phyloP scores from a whole-genome alignment of 30 jellyfish, hydroid and myxozoan genomes.

The Turritopsis rubra region DNA sequence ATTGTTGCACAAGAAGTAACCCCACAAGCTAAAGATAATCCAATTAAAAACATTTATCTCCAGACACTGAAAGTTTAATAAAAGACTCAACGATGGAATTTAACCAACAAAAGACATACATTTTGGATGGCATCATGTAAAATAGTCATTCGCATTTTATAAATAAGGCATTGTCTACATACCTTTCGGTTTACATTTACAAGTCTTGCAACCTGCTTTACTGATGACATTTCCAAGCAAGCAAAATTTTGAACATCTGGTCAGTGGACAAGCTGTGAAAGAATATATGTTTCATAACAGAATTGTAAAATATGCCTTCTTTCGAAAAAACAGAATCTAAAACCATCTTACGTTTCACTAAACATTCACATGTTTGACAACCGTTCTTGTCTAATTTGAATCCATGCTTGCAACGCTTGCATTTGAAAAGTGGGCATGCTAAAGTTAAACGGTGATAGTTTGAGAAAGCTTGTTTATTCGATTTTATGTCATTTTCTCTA shows the following conservation, averaged over 20 bases:
- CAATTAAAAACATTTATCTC: background rate
- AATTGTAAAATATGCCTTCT: no score
- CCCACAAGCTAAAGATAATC: background rate
- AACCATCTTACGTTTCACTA: background rate
- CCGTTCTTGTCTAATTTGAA: slow-evolving; percentile 23
- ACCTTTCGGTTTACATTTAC: slow-evolving; percentile 18
- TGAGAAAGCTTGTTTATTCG: no score
- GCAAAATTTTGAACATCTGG: slow-evolving; percentile 17
- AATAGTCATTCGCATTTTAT: no score
- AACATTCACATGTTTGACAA: slow-evolving; percentile 26
- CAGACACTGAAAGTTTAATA: background rate
- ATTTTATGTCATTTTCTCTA: no score
- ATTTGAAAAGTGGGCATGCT: slow-evolving; percentile 21
- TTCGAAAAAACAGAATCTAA: background rate
- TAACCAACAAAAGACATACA: background rate
- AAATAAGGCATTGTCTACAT: no score
- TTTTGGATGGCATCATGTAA: no score
- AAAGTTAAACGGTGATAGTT: background rate
- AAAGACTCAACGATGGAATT: background rate
- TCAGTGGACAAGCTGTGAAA: slow-evolving; percentile 24
- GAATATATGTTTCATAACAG: background rate
- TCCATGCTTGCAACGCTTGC: slow-evolving; percentile 27
- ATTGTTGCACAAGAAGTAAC: slow-evolving; percentile 7
- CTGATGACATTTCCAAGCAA: slow-evolving; percentile 24
- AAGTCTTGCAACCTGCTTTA: slow-evolving; percentile 17